A percentile compares a stretch with the other conserved stretches of the same genome.
Conservation (phyloP, 2,797 vertebrate species). For the Synaphobranchus kaupii region DNA sequence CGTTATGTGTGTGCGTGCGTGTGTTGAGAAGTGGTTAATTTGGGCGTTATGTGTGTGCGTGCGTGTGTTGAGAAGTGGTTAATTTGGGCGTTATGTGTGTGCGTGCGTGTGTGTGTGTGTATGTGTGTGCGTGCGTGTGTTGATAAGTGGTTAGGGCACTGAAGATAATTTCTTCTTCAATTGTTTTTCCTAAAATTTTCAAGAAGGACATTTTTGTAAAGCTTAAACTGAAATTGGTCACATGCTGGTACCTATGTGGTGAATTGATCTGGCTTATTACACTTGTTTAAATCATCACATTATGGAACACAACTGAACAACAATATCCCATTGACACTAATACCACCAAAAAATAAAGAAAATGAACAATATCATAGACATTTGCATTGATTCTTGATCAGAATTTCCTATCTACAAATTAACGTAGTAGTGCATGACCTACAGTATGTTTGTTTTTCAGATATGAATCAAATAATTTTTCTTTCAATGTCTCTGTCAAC, state of each 20-base stretch:
- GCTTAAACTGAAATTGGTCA: background rate
- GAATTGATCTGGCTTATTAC: background rate
- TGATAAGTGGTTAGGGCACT: no score
- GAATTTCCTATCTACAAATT: conserved; percentile 17
- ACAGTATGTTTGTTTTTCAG: background rate
- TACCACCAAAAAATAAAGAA: background rate
- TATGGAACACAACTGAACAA: background rate
- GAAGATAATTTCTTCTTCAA: no score
- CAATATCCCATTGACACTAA: background rate
- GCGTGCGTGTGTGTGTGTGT: no score
- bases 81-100: no score
- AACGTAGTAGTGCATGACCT: background rate
- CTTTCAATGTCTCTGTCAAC: conserved; percentile 9
- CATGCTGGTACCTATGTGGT: background rate
- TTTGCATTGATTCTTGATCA: background rate
- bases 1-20: no score
- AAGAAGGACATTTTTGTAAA: no score
- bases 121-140: no score
- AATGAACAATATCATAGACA: background rate
- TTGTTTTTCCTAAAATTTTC: no score
- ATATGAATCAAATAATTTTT: background rate
- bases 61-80: background rate
- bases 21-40: background rate
- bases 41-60: no score
- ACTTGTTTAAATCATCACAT: background rate